Evolutionary conservation across 1,140 invertebrate species (phyloP), one percentile per base, ranked within the genome.

Genomic region (Melitaea cinxia): DNA sequence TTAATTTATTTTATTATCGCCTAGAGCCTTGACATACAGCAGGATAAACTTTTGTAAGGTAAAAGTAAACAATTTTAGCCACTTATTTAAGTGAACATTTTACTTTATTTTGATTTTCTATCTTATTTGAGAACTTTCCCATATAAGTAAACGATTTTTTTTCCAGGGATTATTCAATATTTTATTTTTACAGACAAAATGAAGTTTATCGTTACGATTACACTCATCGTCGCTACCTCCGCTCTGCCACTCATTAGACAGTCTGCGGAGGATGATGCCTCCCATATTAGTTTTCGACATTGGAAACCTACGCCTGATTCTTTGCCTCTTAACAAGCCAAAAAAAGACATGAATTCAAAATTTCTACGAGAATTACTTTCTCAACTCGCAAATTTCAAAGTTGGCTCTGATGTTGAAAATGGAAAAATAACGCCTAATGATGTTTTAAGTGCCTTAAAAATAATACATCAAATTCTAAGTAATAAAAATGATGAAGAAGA

Each of bases 121-220:
- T n/a, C 26, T 28, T 28, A 28, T 7, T 28, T 28, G 26, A 28
- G n/a, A n/a, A n/a, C n/a, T n/a, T n/a, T 28, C 3, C 26, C 3
- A 3, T 28, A 28, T 28, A 28, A 28, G 30, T n/a, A 12, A n/a
- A 1, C 10, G 7, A 33, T 9, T 12, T 33, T 33, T 33, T 30
- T 33, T 0, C n/a, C 10, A 33, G 1, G 0, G 2, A 28, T 37
- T 37, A 12, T 39, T 12, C 9, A 15, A 23, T 47, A 24, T n/a
- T 47, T 23, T 0, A 3, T 12, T 37, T 17, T 30, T 83, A 39
- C 75, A 88, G 82, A 52, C 35, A 82, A 60, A 54, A 88, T 89
- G 86, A 86, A 86, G 59, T 9, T 77, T 4, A 21, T 89, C 4
- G 55, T 87, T 30, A 72, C 49, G 7, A 58, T 89, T 15, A 70